Percentiles rank a stretch among this genome's conserved stretches.
Evolutionary conservation across 2,797 vertebrate species (phyloP).

Genomic region (Pempheris klunzingeri): DNA sequence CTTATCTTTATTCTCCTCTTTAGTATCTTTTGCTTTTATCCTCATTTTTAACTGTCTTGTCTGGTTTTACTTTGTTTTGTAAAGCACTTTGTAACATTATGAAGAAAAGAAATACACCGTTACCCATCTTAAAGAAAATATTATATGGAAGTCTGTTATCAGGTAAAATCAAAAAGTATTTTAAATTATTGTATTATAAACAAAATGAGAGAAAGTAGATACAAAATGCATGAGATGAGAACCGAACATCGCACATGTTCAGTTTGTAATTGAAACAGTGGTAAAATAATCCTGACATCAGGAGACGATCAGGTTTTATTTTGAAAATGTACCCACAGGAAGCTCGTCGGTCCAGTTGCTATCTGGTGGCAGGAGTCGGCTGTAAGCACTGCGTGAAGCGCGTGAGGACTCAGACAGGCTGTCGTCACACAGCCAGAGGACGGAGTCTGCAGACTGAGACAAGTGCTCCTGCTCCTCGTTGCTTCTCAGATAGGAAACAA

Average conservation of each 20-base stretch:
- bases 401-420: too few species aligned
- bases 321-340: constrained; percentile 49
- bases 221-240: too few species aligned
- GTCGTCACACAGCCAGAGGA: too few species aligned
- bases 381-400: constrained; percentile 30
- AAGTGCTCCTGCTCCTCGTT: constrained; percentile 83
- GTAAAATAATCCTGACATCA: neutral
- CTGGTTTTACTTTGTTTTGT: too few species aligned
- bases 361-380: constrained; percentile 62
- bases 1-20: too few species aligned
- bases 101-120: neutral
- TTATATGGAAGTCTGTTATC: neutral
- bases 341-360: constrained; percentile 36
- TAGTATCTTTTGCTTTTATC: too few species aligned
- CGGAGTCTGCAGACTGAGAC: too few species aligned
- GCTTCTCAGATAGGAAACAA: constrained; percentile 87
- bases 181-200: too few species aligned
- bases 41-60: too few species aligned
- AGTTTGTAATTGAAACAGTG: neutral
- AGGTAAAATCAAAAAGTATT: neutral
- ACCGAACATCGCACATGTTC: neutral
- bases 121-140: neutral
- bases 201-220: too few species aligned
- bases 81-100: too few species aligned
- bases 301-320: neutral